These are phyloP conservation scores for Brachynemurus nebulosus DNA, from an alignment of 2,888 invertebrate genomes.

Conservation along the genomic window DNA sequence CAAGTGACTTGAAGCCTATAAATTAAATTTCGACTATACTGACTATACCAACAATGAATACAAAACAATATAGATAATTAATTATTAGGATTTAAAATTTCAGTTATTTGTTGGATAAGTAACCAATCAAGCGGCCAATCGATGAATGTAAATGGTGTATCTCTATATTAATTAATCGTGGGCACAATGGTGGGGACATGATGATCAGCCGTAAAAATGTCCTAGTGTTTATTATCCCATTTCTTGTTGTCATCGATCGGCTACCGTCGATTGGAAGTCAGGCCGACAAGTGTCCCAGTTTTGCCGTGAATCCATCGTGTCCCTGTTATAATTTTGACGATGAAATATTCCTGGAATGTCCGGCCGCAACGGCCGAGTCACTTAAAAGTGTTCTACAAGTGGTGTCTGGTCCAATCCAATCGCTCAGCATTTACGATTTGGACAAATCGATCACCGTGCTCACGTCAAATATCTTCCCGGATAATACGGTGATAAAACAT, in stretches of 20 bases:
- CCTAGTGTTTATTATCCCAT: not conserved
- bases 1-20: too few relatives aligned
- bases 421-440: slow-evolving; percentile 77
- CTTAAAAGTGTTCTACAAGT: slow-evolving; percentile 59
- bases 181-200: not conserved
- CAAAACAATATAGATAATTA: too few relatives aligned
- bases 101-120: too few relatives aligned
- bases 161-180: too few relatives aligned
- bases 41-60: too few relatives aligned
- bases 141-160: too few relatives aligned
- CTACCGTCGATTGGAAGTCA: slow-evolving; percentile 1
- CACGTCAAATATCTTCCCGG: slow-evolving; percentile 60
- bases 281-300: slow-evolving; percentile 50
- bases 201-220: not conserved
- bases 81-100: too few relatives aligned
- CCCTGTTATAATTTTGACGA: slow-evolving; percentile 89
- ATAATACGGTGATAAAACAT: slow-evolving; percentile 42
- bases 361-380: slow-evolving; percentile 62
- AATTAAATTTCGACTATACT: too few relatives aligned
- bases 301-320: slow-evolving; percentile 66
- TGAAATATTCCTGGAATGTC: slow-evolving; percentile 80
- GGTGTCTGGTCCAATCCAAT: slow-evolving; percentile 56
- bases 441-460: slow-evolving; percentile 67
- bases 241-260: not conserved
- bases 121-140: too few relatives aligned